Percentiles rank a stretch among this genome's conserved stretches.
phyloP scores from a whole-genome alignment of 2,113 vertebrate species.

The Aphelocoma coerulescens region DNA sequence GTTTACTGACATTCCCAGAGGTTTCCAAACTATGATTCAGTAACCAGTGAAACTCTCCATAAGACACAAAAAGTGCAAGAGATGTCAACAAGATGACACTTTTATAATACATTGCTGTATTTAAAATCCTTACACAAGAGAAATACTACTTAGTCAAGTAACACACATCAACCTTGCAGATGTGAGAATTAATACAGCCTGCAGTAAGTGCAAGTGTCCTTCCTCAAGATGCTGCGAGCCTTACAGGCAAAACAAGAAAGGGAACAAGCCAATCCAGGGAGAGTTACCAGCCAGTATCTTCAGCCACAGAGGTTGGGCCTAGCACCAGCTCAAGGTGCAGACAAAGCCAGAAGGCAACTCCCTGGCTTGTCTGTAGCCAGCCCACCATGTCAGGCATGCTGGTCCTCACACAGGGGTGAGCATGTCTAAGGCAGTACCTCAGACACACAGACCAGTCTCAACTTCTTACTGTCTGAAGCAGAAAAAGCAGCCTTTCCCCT shows the following conservation, averaged over 20 bases:
- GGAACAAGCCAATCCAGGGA: not conserved
- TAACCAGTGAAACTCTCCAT: not conserved
- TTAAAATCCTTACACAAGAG: not conserved
- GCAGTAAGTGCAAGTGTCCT: not conserved
- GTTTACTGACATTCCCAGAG: not conserved
- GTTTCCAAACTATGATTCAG: not conserved
- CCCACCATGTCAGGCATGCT: accelerated
- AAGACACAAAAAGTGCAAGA: not conserved
- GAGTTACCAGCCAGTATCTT: not conserved
- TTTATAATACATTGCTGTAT: not conserved
- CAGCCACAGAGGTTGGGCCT: not conserved
- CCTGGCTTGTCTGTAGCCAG: not conserved
- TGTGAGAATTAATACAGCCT: not conserved
- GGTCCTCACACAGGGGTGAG: not conserved
- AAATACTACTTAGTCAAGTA: not conserved
- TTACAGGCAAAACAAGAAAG: not conserved
- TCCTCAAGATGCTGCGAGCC: accelerated
- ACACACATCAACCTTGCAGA: not conserved
- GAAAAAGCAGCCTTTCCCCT: not conserved
- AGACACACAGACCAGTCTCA: not conserved
- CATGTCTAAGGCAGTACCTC: not conserved
- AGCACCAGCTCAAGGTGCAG: not conserved
- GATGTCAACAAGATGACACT: not conserved
- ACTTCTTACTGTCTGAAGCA: not conserved
- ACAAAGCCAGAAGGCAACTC: not conserved